Percentiles rank a stretch among this genome's conserved stretches.
Evolutionary conservation across 2,113 vertebrate genomes (phyloP).

Genomic region (Connochaetes taurinus): DNA sequence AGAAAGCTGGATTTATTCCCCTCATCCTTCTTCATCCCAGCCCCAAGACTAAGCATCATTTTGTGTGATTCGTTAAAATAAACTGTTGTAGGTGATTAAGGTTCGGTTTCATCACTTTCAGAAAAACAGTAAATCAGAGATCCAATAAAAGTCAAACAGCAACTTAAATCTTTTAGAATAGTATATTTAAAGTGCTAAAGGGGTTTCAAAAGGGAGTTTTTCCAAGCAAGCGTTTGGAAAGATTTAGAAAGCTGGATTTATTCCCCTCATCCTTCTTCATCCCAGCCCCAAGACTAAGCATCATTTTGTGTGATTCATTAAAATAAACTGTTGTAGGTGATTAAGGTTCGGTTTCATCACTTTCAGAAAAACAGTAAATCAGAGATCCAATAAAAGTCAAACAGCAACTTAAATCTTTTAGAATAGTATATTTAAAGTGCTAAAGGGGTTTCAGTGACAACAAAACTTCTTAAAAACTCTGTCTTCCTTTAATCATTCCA

Average conservation of each 20-base stretch:
- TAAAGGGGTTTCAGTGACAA: not conserved
- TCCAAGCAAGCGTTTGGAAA: not conserved
- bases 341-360: not conserved
- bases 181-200: not conserved
- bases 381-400: not conserved
- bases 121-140: not conserved
- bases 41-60: not conserved
- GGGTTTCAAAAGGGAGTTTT: not conserved
- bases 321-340: not conserved
- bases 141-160: not conserved
- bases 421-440: not conserved
- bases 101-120: not conserved
- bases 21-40: not conserved
- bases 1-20: not conserved
- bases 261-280: not conserved
- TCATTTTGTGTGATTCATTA: not conserved
- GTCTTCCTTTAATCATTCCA: not conserved
- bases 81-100: not conserved
- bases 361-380: not conserved
- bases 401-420: not conserved
- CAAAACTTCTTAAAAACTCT: not conserved
- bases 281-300: not conserved
- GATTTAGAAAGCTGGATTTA: not conserved
- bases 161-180: not conserved
- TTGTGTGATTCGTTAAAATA: not conserved